Evolutionary conservation across 2,888 invertebrate species (phyloP), one percentile per base, ranked within the genome.

Genomic region (Therioaphis trifolii): DNA sequence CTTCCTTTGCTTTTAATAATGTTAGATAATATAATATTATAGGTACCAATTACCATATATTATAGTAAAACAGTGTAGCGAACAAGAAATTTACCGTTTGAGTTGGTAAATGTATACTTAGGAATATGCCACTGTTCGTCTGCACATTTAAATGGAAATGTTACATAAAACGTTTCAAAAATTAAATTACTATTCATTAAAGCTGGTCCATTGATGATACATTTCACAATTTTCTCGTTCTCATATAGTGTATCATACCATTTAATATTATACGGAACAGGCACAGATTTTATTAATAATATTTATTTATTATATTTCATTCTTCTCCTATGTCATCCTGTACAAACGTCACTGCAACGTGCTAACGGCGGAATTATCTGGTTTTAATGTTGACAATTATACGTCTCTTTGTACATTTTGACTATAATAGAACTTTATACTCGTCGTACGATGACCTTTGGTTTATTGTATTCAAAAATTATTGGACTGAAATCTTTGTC

Each of bases 361-460:
- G 24, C 7, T 69, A 71, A 71, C 74, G 21, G 14, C 21, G 9
- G 55, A 74, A 74, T 74, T 55, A 74, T 74, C 55, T 74, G 74
- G 35, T 74, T 55, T 74, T 55, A 55, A 74, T 35, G 55, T 74
- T 55, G 21, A 74, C 74, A 74, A 55, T 74, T 52, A 52, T 52
- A 72, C 49, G 3, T 29, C 52, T 72, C 35, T n/a, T 72, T 72
- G 72, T 72, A 52, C 29, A n/a, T 21, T 29, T 52, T 3, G 21
- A 72, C 29, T 14, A 63, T 29, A 52, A 29, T 52, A 29, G 18
- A 52, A 72, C 52, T 35, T 72, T 52, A 72, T 72, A 35, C 52
- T 72, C 52, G 72, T 29, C 52, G 72, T 72, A 72, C 72, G 72
- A 72, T 72, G 72, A 72, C 72, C 72, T 72, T 72, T 72, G 52